These are phyloP conservation scores for Babylonia areolata DNA, from an alignment of 1,140 invertebrate species.

Conservation along the genomic window DNA sequence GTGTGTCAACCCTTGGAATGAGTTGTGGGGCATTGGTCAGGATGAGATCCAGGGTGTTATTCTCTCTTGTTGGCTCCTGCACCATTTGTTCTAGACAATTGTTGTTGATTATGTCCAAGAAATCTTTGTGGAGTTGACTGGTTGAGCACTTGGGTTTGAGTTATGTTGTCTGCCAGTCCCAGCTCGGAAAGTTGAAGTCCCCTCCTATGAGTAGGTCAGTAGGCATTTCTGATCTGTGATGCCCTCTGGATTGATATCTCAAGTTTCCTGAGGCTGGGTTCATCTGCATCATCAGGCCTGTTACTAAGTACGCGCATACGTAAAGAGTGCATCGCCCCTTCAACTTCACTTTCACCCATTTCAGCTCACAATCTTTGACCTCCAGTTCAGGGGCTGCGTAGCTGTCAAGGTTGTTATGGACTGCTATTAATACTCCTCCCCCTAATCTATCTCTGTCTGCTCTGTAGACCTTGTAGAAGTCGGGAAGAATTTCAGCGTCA, in stretches of 20 bases:
- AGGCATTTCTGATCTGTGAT: neutral
- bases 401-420: conserved; percentile 24
- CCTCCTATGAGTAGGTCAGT: conserved; percentile 8
- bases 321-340: conserved; percentile 36
- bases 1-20: conserved; percentile 1
- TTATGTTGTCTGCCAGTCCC: conserved; percentile 41
- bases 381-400: conserved; percentile 39
- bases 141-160: conserved; percentile 28
- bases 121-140: conserved; percentile 3
- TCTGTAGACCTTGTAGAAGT: conserved; percentile 38
- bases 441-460: conserved; percentile 39
- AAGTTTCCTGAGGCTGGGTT: neutral
- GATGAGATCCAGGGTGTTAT: neutral
- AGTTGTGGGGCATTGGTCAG: neutral
- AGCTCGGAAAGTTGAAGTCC: conserved; percentile 20
- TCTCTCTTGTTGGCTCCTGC: conserved; percentile 20
- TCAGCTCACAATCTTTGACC: conserved; percentile 40
- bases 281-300: neutral
- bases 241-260: conserved; percentile 29
- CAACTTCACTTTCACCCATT: conserved; percentile 44
- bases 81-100: conserved; percentile 35
- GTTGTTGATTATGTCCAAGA: conserved; percentile 24
- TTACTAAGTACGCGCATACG: conserved; percentile 18
- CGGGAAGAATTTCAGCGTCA: conserved; percentile 45
- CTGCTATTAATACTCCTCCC: conserved; percentile 45